Percentiles rank a stretch among this genome's conserved stretches.
These are phyloP conservation scores for Trissolcus basalis DNA, from an alignment of 1,140 invertebrate genomes.

Conservation along the genomic window DNA sequence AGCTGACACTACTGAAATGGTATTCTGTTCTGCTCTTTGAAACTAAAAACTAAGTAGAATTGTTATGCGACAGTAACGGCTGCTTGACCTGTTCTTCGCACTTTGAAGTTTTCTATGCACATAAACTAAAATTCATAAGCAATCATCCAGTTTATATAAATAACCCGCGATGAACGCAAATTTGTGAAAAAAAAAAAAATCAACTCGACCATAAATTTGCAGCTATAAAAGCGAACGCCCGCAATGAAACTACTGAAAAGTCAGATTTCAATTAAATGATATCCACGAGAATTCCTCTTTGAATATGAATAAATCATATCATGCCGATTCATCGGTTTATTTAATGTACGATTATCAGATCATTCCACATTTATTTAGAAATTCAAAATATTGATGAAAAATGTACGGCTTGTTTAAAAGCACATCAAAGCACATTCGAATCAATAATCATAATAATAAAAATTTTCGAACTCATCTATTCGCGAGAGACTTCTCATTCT, in stretches of 20 bases:
- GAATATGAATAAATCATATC: too few relatives aligned
- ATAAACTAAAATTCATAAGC: conserved; percentile 35
- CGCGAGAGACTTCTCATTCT: conserved; percentile 57
- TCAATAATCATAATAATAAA: conserved; percentile 20
- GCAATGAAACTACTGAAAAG: too few relatives aligned
- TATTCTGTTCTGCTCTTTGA: conserved; percentile 41
- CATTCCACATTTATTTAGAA: too few relatives aligned
- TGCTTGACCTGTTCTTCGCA: conserved; percentile 45
- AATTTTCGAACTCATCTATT: conserved; percentile 18
- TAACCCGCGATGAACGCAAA: too few relatives aligned
- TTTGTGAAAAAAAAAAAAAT: too few relatives aligned
- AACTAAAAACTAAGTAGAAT: conserved; percentile 44
- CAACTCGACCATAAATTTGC: too few relatives aligned
- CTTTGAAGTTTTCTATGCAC: conserved; percentile 42
- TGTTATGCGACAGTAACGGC: conserved; percentile 48
- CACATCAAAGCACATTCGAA: not conserved
- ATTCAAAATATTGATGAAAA: too few relatives aligned
- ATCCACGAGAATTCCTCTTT: too few relatives aligned
- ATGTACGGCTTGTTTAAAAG: not conserved
- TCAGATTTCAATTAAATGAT: too few relatives aligned
- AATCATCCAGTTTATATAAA: conserved; percentile 1
- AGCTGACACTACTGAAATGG: conserved; percentile 44
- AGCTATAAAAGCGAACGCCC: too few relatives aligned
- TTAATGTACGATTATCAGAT: too few relatives aligned
- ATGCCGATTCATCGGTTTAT: too few relatives aligned